Evolutionary conservation across 2,888 invertebrate genomes (phyloP).

Genomic region (Lasioglossum oenotherae): DNA sequence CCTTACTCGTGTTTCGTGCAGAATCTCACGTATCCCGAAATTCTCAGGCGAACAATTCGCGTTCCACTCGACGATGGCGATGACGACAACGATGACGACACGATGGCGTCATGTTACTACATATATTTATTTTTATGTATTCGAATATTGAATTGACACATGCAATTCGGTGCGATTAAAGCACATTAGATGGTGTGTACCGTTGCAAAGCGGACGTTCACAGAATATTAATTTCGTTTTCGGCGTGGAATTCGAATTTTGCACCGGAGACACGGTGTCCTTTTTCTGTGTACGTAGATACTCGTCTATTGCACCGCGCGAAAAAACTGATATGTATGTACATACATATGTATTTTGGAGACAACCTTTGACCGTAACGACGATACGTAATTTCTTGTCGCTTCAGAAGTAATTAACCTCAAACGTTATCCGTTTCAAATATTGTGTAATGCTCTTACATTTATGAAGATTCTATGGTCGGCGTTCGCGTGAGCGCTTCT

Average conservation of each 20-base stretch:
- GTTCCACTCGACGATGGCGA: background rate
- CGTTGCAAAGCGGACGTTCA: background rate
- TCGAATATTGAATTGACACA: background rate
- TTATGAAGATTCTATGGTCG: constrained; percentile 4
- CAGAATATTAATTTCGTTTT: background rate
- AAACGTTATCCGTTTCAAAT: constrained; percentile 16
- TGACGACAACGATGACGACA: background rate
- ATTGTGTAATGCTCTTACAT: constrained; percentile 14
- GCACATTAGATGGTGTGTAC: background rate
- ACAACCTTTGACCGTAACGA: constrained; percentile 13
- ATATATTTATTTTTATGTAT: background rate
- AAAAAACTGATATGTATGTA: background rate
- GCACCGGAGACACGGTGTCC: background rate
- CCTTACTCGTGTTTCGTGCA: background rate
- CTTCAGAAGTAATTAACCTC: constrained; percentile 19
- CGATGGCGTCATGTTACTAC: background rate
- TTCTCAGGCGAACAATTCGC: background rate
- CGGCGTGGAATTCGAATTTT: background rate
- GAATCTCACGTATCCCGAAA: background rate
- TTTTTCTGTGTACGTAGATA: background rate
- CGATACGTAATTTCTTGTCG: background rate
- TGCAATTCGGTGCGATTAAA: background rate
- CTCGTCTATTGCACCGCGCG: background rate
- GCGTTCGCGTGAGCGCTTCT: background rate
- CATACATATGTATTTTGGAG: background rate